A percentile compares a stretch with the other conserved stretches of the same genome.
Evolutionary conservation across 1,140 invertebrate species (phyloP).

Genomic region (Pectinophora gossypiella): DNA sequence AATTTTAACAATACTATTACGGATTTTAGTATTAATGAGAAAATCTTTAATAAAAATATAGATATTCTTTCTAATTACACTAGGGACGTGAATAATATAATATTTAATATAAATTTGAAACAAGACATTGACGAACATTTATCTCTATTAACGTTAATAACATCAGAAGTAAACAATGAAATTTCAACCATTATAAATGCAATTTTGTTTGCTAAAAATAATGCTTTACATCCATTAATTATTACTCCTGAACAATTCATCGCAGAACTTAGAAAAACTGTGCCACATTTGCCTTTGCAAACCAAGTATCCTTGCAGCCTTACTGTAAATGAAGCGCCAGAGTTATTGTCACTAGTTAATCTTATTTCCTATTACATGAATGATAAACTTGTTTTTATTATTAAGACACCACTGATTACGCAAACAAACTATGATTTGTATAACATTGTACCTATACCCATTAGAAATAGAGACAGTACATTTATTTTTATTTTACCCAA

Average conservation of each 20-base stretch:
- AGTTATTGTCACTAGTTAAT: constrained; percentile 4
- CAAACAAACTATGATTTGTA: constrained; percentile 7
- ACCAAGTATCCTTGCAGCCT: constrained; percentile 8
- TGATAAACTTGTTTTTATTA: constrained; percentile 9
- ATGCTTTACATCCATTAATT: constrained; percentile 18
- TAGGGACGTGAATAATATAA: neutral
- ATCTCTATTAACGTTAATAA: constrained; percentile 7
- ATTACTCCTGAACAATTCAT: constrained; percentile 17
- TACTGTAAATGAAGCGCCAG: neutral
- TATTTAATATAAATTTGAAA: constrained; percentile 12
- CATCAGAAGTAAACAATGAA: constrained; percentile 9
- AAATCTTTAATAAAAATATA: constrained; percentile 10
- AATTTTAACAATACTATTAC: constrained; percentile 12
- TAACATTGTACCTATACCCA: constrained; percentile 6
- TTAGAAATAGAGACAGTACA: constrained; percentile 3
- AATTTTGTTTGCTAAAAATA: constrained; percentile 17
- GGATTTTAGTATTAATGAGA: constrained; percentile 4
- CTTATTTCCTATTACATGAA: constrained; percentile 9
- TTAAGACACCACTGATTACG: constrained; percentile 9
- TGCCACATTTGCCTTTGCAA: neutral
- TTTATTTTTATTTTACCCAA: constrained; percentile 8
- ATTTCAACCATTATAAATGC: constrained; percentile 16
- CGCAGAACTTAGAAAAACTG: neutral
- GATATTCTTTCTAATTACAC: constrained; percentile 8
- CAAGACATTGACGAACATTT: constrained; percentile 11